These are phyloP conservation scores for Platysternon megacephalum DNA, from an alignment of 2,113 vertebrate species.

Conservation along the genomic window DNA sequence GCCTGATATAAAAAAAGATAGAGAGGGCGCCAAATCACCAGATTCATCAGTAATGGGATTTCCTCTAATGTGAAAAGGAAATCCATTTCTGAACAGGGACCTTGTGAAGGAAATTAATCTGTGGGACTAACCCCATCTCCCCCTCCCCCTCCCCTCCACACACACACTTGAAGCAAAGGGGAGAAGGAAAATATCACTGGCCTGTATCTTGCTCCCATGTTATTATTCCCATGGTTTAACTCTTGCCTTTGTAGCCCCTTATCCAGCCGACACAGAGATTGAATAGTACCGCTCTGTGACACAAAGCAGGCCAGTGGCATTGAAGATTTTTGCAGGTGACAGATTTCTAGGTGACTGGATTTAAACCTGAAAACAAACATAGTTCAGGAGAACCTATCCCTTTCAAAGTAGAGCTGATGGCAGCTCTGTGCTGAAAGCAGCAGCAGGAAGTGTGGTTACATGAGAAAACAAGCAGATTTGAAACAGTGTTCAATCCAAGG, in stretches of 20 bases:
- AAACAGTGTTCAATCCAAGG: slow-evolving; percentile 48
- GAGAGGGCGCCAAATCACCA: background rate
- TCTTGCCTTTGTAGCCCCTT: background rate
- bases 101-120: background rate
- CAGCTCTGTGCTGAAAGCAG: slow-evolving; percentile 41
- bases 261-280: background rate
- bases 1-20: accelerated
- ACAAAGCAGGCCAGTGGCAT: accelerated
- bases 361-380: background rate
- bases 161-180: background rate
- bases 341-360: background rate
- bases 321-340: background rate
- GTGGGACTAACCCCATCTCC: background rate
- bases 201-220: background rate
- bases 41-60: background rate
- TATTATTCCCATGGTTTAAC: background rate
- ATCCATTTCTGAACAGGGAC: background rate
- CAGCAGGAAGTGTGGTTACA: slow-evolving; percentile 57
- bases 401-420: background rate
- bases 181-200: background rate
- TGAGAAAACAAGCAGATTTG: slow-evolving; percentile 67
- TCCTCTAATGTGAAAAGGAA: background rate
- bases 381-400: background rate
- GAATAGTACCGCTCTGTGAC: background rate
- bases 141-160: background rate